phyloP scores from a whole-genome alignment of 2,888 invertebrate species.

The Agonopterix heracliana region DNA sequence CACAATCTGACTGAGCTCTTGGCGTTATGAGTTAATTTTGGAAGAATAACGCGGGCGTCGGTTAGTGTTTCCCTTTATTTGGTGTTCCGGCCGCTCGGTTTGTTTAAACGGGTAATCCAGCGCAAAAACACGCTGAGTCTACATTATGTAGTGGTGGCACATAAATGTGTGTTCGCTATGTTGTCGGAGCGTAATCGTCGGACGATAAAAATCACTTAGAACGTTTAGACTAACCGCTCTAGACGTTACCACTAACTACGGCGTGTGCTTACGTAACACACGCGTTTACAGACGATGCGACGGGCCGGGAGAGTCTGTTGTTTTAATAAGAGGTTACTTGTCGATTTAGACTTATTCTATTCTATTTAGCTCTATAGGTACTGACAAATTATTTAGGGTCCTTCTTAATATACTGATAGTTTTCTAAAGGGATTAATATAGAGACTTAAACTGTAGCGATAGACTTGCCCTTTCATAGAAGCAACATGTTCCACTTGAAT shows the following conservation, averaged over 20 bases:
- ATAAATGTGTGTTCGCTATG: constrained; percentile 58
- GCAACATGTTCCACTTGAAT: no score
- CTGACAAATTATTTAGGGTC: no score
- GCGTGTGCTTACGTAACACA: constrained; percentile 34
- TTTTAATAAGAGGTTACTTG: constrained; percentile 10
- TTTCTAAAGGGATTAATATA: no score
- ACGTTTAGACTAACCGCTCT: constrained; percentile 43
- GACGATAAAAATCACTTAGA: constrained; percentile 68
- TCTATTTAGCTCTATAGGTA: no score
- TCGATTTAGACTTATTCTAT: not conserved
- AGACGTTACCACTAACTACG: constrained; percentile 48
- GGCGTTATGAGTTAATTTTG: constrained; percentile 75
- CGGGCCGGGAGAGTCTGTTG: constrained; percentile 19
- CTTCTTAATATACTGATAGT: no score
- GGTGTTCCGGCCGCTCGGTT: constrained; percentile 62
- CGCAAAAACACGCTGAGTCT: constrained; percentile 55
- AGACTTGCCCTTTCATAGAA: no score
- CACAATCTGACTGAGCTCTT: constrained; percentile 62
- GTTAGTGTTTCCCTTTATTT: constrained; percentile 71
- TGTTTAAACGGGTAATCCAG: constrained; percentile 70
- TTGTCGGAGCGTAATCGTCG: constrained; percentile 54
- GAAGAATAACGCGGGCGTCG: constrained; percentile 67
- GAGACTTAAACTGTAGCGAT: no score
- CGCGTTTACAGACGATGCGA: constrained; percentile 25
- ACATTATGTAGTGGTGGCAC: constrained; percentile 52